Conservation (phyloP, 2,113 vertebrate species). For the Scytalopus superciliaris region DNA sequence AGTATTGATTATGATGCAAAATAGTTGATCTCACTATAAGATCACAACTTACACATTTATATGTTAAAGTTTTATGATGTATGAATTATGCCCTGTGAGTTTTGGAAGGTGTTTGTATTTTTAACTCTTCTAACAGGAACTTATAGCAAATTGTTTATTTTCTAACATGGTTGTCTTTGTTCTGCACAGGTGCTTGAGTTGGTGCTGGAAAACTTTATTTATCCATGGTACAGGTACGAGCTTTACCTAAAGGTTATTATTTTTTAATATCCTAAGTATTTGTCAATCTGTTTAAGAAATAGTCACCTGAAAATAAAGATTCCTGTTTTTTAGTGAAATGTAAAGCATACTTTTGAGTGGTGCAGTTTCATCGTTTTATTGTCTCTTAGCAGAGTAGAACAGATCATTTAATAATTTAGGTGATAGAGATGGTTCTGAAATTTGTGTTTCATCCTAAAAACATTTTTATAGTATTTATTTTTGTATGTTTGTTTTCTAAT, state of each 20-base stretch:
- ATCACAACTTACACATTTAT: accelerated
- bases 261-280: not conserved
- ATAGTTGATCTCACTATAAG: not conserved
- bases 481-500: not conserved
- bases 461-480: not conserved
- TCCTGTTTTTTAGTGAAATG: not conserved
- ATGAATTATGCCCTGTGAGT: not conserved
- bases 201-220: conserved; percentile 96
- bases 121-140: not conserved
- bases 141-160: not conserved
- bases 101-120: not conserved
- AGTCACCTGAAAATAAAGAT: not conserved
- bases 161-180: not conserved
- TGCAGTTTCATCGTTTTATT: not conserved
- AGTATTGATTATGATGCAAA: not conserved
- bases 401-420: not conserved
- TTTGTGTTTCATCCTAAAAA: not conserved
- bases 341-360: not conserved
- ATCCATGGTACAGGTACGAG: conserved; percentile 96
- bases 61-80: not conserved
- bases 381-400: not conserved
- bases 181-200: conserved; percentile 88
- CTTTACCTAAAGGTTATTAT: not conserved
- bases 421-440: not conserved
- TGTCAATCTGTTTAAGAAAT: not conserved